phyloP scores from a whole-genome alignment of 2,113 vertebrate genomes.

The Chaetorhynchus papuensis region DNA sequence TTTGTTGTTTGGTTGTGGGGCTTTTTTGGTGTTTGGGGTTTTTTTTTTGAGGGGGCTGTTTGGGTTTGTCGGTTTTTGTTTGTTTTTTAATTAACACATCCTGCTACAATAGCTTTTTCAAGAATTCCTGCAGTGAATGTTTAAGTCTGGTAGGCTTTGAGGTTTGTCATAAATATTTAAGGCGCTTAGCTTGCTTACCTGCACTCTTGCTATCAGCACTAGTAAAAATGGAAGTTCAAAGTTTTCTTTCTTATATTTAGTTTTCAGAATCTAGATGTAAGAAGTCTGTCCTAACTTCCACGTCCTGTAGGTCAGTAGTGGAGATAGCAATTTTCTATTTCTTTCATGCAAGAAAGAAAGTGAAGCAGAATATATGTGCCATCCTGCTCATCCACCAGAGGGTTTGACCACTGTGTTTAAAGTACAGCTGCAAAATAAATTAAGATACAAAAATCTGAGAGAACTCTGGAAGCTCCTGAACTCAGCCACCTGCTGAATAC shows the following conservation, averaged over 20 bases:
- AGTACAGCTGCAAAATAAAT: background rate
- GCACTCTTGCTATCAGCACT: background rate
- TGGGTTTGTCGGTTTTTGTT: background rate
- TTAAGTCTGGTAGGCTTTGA: background rate
- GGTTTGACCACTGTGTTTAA: background rate
- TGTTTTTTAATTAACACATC: background rate
- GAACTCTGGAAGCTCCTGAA: background rate
- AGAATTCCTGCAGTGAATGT: background rate
- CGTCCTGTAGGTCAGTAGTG: background rate
- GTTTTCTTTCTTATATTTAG: background rate
- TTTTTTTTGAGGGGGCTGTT: background rate
- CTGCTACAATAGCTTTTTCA: background rate
- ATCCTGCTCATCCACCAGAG: background rate
- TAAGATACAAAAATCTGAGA: background rate
- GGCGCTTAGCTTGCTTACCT: background rate
- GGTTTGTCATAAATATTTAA: background rate
- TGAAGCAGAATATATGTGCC: rapidly evolving
- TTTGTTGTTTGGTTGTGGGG: background rate
- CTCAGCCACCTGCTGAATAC: background rate
- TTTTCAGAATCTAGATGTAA: background rate
- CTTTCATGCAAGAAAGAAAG: background rate
- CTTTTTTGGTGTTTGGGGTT: rapidly evolving
- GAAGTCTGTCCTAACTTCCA: background rate
- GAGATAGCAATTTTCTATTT: background rate
- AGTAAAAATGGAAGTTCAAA: background rate